A percentile compares a stretch with the other conserved stretches of the same genome.
phyloP scores from a whole-genome alignment of 2,797 vertebrate species.

The Scomberomorus guttatus region DNA sequence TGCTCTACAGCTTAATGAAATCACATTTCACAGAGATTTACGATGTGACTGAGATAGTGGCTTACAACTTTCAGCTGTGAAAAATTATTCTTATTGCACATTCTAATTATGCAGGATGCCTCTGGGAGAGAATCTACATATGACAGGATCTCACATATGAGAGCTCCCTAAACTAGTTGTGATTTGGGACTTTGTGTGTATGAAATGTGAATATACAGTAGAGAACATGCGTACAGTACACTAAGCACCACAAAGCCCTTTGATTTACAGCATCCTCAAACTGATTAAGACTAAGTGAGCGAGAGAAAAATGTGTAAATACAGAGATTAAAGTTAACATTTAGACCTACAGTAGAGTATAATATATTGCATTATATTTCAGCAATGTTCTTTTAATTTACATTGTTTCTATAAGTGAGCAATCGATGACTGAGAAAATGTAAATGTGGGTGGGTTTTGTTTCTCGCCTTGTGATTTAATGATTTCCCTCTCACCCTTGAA shows the following conservation, averaged over 20 bases:
- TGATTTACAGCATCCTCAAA: conserved; percentile 7
- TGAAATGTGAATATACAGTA: conserved; percentile 10
- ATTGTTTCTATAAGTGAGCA: neutral
- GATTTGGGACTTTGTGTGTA: conserved; percentile 7
- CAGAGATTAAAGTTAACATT: conserved; percentile 15
- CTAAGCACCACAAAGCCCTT: neutral
- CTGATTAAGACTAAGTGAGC: neutral
- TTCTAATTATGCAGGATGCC: conserved; percentile 54
- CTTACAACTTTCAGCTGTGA: conserved; percentile 56
- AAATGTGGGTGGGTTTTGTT: conserved; percentile 32
- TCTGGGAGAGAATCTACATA: conserved; percentile 26
- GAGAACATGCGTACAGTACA: neutral
- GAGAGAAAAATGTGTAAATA: neutral
- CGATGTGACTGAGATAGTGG: conserved; percentile 57
- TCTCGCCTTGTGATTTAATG: conserved; percentile 36
- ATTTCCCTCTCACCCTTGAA: conserved; percentile 45
- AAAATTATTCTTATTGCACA: conserved; percentile 49
- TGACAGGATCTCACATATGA: conserved; percentile 12
- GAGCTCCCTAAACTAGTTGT: neutral
- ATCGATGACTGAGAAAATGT: conserved; percentile 5
- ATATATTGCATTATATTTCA: neutral
- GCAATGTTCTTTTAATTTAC: neutral
- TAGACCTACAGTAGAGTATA: neutral
- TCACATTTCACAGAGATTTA: conserved; percentile 78
- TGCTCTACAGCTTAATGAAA: conserved; percentile 73